Percentiles rank a stretch among this genome's conserved stretches.
Conservation (phyloP, 1,140 invertebrate genomes). For the Philopotamus ludificatus region DNA sequence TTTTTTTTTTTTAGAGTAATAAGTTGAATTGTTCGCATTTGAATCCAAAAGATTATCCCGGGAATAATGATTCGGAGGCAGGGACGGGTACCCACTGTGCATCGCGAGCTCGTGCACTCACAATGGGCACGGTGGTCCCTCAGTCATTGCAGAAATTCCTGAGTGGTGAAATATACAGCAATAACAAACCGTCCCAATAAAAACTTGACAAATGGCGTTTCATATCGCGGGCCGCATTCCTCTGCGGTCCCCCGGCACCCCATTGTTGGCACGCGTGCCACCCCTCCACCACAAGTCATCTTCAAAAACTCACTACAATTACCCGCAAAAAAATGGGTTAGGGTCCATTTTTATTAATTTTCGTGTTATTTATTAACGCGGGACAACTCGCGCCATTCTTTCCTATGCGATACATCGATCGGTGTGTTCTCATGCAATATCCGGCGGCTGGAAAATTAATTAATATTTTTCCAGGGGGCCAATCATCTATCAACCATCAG, state of each 20-base stretch:
- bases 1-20: no score
- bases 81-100: no score
- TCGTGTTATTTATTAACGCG: background rate
- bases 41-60: no score
- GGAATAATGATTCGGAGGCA: no score
- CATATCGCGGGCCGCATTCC: slow-evolving; percentile 39
- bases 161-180: slow-evolving; percentile 19
- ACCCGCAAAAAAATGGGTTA: background rate
- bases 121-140: background rate
- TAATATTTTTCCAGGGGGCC: no score
- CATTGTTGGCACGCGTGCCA: background rate
- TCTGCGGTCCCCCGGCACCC: background rate
- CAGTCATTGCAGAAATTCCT: slow-evolving; percentile 1
- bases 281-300: background rate
- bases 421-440: no score
- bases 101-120: background rate
- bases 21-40: no score
- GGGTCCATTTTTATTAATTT: background rate
- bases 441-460: no score
- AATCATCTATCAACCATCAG: no score
- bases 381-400: no score
- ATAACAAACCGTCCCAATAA: slow-evolving; percentile 35
- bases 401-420: no score
- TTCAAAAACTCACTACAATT: background rate
- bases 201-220: slow-evolving; percentile 42